These are phyloP conservation scores for Ambastaia sidthimunki DNA, from an alignment of 2,797 vertebrate species.

Conservation along the genomic window DNA sequence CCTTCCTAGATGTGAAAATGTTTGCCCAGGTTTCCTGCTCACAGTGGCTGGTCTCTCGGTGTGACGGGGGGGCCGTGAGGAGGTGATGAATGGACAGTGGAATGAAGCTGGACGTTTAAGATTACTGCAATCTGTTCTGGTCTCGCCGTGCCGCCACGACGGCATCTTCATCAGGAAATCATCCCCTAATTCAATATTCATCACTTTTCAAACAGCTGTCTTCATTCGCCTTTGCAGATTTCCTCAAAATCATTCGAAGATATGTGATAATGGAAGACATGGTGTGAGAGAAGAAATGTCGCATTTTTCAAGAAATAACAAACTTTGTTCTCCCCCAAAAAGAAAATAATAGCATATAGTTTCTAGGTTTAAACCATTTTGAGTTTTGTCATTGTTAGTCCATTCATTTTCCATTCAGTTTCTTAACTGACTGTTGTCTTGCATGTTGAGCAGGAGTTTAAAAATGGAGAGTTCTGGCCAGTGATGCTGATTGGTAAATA, in stretches of 20 bases:
- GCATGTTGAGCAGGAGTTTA: not conserved
- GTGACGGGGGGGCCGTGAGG: constrained; percentile 43
- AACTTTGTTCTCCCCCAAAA: not conserved
- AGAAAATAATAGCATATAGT: too few species aligned
- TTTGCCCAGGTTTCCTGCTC: constrained; percentile 45
- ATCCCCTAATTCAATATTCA: constrained; percentile 64
- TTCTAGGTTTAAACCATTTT: not conserved
- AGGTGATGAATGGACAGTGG: constrained; percentile 70
- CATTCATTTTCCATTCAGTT: not conserved
- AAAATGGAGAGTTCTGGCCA: not conserved
- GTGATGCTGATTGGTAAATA: not conserved
- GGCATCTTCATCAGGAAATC: constrained; percentile 57
- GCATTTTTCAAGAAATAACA: not conserved
- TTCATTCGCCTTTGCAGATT: constrained; percentile 51
- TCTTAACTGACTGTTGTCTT: not conserved
- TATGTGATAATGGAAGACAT: constrained; percentile 23
- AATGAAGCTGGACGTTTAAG: constrained; percentile 64
- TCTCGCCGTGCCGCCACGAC: constrained; percentile 60
- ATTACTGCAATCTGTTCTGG: constrained; percentile 74
- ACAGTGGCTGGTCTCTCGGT: not conserved
- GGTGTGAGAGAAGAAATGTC: constrained; percentile 58
- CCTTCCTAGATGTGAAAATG: constrained; percentile 45
- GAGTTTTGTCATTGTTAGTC: not conserved
- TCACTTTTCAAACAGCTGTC: constrained; percentile 68
- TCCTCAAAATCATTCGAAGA: constrained; percentile 54